phyloP scores from a whole-genome alignment of 2,888 invertebrate species.

The Cerastis rubricosa region DNA sequence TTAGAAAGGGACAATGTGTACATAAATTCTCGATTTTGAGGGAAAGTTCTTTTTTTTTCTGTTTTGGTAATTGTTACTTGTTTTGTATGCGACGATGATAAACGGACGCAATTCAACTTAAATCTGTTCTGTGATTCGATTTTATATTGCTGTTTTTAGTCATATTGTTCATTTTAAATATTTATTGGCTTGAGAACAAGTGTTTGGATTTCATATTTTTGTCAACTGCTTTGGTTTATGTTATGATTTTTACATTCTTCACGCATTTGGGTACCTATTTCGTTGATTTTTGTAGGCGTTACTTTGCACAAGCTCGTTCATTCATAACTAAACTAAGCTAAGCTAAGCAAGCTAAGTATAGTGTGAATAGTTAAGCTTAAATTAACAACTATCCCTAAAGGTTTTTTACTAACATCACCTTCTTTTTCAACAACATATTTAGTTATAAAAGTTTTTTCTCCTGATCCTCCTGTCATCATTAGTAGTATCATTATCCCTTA shows the following conservation, averaged over 20 bases:
- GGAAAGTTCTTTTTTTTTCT: slow-evolving; percentile 78
- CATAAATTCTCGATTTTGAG: slow-evolving; percentile 74
- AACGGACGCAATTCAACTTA: slow-evolving; percentile 59
- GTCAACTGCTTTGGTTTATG: slow-evolving; percentile 12
- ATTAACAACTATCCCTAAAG: neutral
- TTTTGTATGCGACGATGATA: slow-evolving; percentile 70
- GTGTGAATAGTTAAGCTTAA: neutral
- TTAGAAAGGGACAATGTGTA: slow-evolving; percentile 72
- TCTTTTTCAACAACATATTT: neutral
- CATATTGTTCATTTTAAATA: slow-evolving; percentile 46
- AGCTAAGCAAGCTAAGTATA: too few species aligned
- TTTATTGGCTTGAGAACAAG: slow-evolving; percentile 56
- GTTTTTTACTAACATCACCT: neutral
- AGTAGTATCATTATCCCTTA: neutral
- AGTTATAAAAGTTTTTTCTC: neutral
- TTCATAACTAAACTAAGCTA: too few species aligned
- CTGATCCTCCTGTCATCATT: neutral
- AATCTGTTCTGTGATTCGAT: slow-evolving; percentile 63
- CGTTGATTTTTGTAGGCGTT: neutral
- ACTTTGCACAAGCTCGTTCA: neutral
- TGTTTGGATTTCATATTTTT: slow-evolving; percentile 45
- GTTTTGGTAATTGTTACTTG: slow-evolving; percentile 62
- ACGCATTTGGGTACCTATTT: neutral
- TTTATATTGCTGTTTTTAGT: slow-evolving; percentile 58
- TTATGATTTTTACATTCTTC: slow-evolving; percentile 3